phyloP scores from a whole-genome alignment of 1,140 invertebrate genomes.

The Leptinotarsa texana region DNA sequence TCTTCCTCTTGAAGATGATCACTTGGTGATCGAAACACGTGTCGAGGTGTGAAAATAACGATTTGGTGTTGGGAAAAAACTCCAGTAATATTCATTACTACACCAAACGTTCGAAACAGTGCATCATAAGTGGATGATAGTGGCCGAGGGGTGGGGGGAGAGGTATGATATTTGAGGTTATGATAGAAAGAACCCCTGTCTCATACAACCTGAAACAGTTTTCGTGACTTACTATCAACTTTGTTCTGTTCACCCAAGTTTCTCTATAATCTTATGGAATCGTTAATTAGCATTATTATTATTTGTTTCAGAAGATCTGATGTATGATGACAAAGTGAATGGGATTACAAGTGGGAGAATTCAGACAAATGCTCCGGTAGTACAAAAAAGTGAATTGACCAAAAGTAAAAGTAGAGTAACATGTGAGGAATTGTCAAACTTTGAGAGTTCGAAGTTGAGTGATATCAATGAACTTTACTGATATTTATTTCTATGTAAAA shows the following conservation, averaged over 20 bases:
- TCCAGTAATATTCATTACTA: too few species aligned
- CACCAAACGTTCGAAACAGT: too few species aligned
- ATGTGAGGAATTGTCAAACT: slow-evolving; percentile 10
- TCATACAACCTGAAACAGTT: too few species aligned
- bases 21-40: too few species aligned
- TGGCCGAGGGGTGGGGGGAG: too few species aligned
- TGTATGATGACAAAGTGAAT: slow-evolving; percentile 5
- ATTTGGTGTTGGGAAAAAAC: too few species aligned
- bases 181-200: too few species aligned
- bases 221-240: too few species aligned
- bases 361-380: neutral
- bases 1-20: too few species aligned
- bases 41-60: too few species aligned
- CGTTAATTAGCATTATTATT: neutral
- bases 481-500: slow-evolving; percentile 36
- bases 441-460: slow-evolving; percentile 26
- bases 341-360: neutral
- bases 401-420: neutral
- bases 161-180: too few species aligned
- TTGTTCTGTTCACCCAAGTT: neutral
- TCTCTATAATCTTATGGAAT: neutral
- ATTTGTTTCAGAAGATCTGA: neutral
- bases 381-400: neutral
- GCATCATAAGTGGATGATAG: too few species aligned
- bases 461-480: slow-evolving; percentile 31